phyloP scores from a whole-genome alignment of 2,888 invertebrate genomes.

The Laothoe populi region DNA sequence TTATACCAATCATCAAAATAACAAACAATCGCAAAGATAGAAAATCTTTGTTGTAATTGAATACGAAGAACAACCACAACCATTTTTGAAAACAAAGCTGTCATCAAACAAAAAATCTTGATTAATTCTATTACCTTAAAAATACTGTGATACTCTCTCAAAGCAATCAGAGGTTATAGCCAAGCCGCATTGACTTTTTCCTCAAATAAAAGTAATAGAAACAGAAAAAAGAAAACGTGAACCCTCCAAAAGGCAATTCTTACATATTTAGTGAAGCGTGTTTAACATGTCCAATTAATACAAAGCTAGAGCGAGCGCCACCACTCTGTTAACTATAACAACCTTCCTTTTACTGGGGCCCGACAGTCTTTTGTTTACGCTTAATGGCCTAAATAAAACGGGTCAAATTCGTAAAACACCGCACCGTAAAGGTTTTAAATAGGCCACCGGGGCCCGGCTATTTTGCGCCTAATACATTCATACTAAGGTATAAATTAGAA shows the following conservation, averaged over 20 bases:
- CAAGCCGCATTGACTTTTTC: slow-evolving; percentile 36
- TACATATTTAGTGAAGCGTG: slow-evolving; percentile 74
- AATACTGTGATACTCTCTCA: neutral
- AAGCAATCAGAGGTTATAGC: slow-evolving; percentile 33
- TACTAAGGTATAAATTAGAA: slow-evolving; percentile 65
- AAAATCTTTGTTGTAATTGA: no score
- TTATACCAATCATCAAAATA: no score
- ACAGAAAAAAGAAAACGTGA: slow-evolving; percentile 53
- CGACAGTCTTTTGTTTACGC: slow-evolving; percentile 80
- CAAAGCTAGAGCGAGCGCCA: slow-evolving; percentile 64
- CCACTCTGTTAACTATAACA: slow-evolving; percentile 78
- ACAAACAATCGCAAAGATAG: no score
- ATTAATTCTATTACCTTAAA: slow-evolving; percentile 11
- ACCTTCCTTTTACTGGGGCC: slow-evolving; percentile 70
- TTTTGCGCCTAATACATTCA: slow-evolving; percentile 59
- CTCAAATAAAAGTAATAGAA: slow-evolving; percentile 48
- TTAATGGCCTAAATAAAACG: slow-evolving; percentile 83
- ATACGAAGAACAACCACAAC: neutral
- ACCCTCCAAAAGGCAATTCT: slow-evolving; percentile 62
- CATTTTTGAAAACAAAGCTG: neutral
- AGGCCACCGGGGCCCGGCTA: slow-evolving; percentile 50
- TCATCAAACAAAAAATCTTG: neutral
- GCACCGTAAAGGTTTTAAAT: slow-evolving; percentile 69
- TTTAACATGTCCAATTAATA: slow-evolving; percentile 81
- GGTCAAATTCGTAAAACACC: slow-evolving; percentile 78